Conservation (phyloP, 2,888 invertebrate genomes). For the Poecilobothrus nobilitatus region DNA sequence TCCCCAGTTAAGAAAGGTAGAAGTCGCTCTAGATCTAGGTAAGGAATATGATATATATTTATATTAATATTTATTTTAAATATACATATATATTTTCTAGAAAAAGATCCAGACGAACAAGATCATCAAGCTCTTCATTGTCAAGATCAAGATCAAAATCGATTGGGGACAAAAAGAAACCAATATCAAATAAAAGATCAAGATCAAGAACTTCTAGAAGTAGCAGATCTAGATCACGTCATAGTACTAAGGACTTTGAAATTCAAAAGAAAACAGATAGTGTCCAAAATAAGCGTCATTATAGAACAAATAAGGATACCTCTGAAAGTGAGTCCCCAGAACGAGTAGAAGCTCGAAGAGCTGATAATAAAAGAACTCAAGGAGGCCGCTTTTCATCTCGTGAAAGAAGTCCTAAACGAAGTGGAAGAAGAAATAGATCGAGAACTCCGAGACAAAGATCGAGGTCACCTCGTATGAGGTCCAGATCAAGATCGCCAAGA, state of each 20-base stretch:
- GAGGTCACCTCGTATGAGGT: conserved; percentile 35
- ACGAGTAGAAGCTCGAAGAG: conserved; percentile 26
- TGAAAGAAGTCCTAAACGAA: conserved; percentile 28
- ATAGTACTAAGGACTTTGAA: conserved; percentile 49
- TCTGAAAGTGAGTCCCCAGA: conserved; percentile 52
- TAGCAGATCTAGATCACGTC: conserved; percentile 13
- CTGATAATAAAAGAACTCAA: conserved; percentile 27
- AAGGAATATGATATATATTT: background rate
- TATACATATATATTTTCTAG: background rate
- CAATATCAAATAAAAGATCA: conserved; percentile 11
- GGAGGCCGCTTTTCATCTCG: conserved; percentile 28
- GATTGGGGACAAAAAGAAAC: conserved; percentile 33
- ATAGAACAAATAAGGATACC: conserved; percentile 76
- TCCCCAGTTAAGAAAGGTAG: conserved; percentile 16
- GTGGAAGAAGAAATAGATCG: conserved; percentile 31
- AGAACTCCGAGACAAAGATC: conserved; percentile 36
- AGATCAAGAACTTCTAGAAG: conserved; percentile 11
- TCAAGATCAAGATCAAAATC: conserved; percentile 25
- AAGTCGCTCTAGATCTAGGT: conserved; percentile 23
- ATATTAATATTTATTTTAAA: background rate
- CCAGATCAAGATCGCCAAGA: conserved; percentile 39
- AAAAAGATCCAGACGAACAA: conserved; percentile 20
- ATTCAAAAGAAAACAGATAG: conserved; percentile 69
- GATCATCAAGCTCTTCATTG: conserved; percentile 20
- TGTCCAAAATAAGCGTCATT: conserved; percentile 80